phyloP scores from a whole-genome alignment of 1,140 invertebrate species.

The Leptopilina boulardi region DNA sequence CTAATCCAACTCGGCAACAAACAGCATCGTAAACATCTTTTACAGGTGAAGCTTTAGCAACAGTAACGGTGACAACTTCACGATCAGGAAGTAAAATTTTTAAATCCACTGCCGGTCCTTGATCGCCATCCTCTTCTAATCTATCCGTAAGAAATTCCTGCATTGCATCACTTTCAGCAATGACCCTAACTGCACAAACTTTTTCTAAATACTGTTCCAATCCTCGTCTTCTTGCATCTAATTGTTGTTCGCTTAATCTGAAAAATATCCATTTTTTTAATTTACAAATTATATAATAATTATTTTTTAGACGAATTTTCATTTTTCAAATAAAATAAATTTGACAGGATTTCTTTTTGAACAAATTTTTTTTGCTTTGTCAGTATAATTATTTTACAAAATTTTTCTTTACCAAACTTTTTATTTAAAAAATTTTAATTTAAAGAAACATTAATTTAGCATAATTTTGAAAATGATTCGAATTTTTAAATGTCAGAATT shows the following conservation, averaged over 20 bases:
- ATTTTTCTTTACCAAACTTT: too few species aligned
- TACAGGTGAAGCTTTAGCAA: constrained; percentile 93
- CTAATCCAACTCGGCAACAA: constrained; percentile 90
- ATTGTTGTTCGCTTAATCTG: constrained; percentile 94
- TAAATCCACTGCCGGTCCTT: constrained; percentile 92
- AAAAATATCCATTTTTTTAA: constrained; percentile 34
- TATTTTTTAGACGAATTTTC: too few species aligned
- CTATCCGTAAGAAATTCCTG: constrained; percentile 97
- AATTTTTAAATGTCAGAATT: too few species aligned
- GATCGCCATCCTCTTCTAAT: constrained; percentile 86
- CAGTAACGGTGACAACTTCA: constrained; percentile 92
- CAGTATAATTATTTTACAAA: too few species aligned
- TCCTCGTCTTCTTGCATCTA: constrained; percentile 94
- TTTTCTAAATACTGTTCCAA: constrained; percentile 99
- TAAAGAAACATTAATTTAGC: too few species aligned
- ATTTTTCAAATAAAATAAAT: too few species aligned
- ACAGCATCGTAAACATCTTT: constrained; percentile 94
- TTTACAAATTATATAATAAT: neutral
- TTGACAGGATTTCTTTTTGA: too few species aligned
- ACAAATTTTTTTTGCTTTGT: too few species aligned
- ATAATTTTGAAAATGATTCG: too few species aligned
- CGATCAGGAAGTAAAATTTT: constrained; percentile 89
- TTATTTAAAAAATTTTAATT: too few species aligned
- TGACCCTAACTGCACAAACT: constrained; percentile 97
- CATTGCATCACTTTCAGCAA: constrained; percentile 97